Base-by-base conservation (phyloP, 2,113 vertebrate species). In the Melanotaenia duboulayi region DNA sequence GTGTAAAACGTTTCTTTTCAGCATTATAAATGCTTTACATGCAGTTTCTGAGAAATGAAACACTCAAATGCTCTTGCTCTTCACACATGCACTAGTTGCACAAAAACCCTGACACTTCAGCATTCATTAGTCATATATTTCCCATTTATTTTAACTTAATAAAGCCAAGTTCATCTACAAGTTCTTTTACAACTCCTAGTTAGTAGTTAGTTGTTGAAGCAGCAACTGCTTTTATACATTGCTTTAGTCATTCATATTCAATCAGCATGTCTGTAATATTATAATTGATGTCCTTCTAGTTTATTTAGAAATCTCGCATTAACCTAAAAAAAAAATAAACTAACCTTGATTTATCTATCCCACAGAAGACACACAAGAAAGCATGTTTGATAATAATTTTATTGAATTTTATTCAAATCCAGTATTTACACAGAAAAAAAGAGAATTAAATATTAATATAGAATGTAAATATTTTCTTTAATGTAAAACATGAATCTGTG, bases 401-500 rank as follows among this genome's bases (percentile, higher is more conserved):
- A 78, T 80, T 77, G 3, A 51, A 69, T 78, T 69, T 61, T 40
- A 44, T 28, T 55, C 0, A n/a, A 59, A 78, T 78, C 61, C 51
- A 67, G 16, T 85, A 86, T 85, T 72, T 85, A 87, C 81, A 87
- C 22, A 80, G 23, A 78, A 63, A 69, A 76, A 48, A 56, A 79
- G 22, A 76, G 19, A 82, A 75, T 75, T 62, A 84, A 80, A 83
- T 76, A 87, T 42, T 60, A 14, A 64, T 23, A 12, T 17, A 58
- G 10, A 16, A 68, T 44, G 65, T 66, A 60, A 68, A 54, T 42
- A 66, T 62, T 54, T 1, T 35, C 24, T 52, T 51, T 52, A 1
- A 1, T 62, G 52, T 49, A 22, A 73, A 24, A 60, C n/a, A 22
- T 76, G 10, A 76, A 67, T 17, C 23, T 28, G 32, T n/a, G 69